Base-by-base conservation (phyloP, 2,797 vertebrate genomes). In the Argya squamiceps region DNA sequence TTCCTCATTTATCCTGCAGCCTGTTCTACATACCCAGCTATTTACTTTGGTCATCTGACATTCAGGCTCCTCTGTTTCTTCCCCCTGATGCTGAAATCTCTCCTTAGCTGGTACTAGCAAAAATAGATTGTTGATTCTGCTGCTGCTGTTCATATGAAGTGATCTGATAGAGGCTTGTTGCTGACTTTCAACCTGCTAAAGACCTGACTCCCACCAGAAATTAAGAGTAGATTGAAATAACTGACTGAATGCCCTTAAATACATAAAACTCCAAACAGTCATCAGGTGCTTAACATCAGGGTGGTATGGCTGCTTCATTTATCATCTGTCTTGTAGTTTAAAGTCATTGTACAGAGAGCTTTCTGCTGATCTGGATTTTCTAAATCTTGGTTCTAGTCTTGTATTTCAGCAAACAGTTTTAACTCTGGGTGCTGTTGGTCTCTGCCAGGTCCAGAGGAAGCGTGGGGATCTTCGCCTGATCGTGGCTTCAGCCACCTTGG, bases 401-500 rank as follows among this genome's bases (percentile, higher is more conserved):
- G 0, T 56, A 21, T 34, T 23, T 87, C 60, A 73, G 73, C 30
- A 67, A 92, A 6, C 1, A 23, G 1, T n/a, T 93, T 87, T 91
- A 44, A 64, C 49, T 73, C 46, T 56, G 32, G 22, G 4, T 92
- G 50, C 84, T 96, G 43, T 34, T 79, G 41, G 13, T 86, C 36
- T 96, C 23, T 88, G 83, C 50, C 84, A 99, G 99, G 98, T 99
- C 98, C 99, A 99, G 96, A 99, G 99, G 97, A 99, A 99, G 90
- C 98, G 99, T 82, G 98, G 98, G 63, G 99, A 99, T 96, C 98
- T 99, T 92, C 98, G 99, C 41, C 89, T 99, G 95, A 99, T 99
- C 44, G 99, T 99, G 73, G 99, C 99, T 76, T 99, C 99, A 52
- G 99, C 99, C 65, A 99, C 99, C 26, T 97, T 99, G 97, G 99